Conservation (phyloP, 2,113 vertebrate species). For the Elephantulus edwardii region DNA sequence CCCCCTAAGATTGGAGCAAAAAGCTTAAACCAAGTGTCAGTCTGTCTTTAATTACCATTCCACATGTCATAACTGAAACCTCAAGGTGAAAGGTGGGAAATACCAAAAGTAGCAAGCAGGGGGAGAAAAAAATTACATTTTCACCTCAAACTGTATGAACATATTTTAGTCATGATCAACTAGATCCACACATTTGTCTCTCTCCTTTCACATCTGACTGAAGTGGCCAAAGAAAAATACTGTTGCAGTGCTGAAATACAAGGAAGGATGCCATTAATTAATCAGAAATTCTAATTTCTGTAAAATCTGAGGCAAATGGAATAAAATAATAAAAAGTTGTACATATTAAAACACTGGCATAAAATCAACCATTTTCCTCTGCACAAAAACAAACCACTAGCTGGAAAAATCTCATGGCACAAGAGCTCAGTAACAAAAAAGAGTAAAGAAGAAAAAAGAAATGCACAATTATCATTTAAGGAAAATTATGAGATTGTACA, state of each 20-base stretch:
- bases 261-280: neutral
- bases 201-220: neutral
- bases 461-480: neutral
- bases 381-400: neutral
- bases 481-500: conserved; percentile 17
- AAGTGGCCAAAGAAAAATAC: neutral
- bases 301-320: neutral
- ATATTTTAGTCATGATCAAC: neutral
- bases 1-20: fast-evolving
- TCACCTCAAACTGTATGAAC: neutral
- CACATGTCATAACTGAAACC: too few relatives aligned
- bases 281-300: conserved; percentile 22
- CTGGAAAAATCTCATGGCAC: neutral
- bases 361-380: neutral
- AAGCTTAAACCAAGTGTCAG: neutral
- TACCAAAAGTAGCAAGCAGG: neutral
- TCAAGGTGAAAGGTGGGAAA: too few relatives aligned
- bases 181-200: neutral
- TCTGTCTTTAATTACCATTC: neutral
- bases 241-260: neutral
- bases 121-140: neutral
- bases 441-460: neutral
- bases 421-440: neutral
- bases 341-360: neutral
- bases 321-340: neutral